Evolutionary conservation across 2,888 invertebrate species (phyloP).

Genomic region (Drosophila borborema): DNA sequence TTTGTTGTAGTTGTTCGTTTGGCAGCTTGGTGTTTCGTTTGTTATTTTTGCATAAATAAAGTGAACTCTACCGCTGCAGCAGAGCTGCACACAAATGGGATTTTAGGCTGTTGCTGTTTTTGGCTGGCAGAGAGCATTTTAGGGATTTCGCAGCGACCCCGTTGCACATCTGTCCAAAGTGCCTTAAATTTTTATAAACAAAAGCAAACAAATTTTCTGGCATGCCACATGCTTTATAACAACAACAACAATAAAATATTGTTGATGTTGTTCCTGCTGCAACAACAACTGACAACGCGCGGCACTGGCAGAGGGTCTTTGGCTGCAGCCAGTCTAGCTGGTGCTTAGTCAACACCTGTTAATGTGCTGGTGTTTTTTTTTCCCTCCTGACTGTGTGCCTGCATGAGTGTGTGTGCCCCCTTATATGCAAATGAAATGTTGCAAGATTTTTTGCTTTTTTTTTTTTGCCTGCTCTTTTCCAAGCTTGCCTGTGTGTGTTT

Average conservation of each 20-base stretch:
- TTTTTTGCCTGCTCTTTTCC: neutral
- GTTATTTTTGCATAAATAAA: slow-evolving; percentile 81
- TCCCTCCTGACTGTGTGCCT: slow-evolving; percentile 17
- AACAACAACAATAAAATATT: slow-evolving; percentile 33
- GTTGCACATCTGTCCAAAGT: slow-evolving; percentile 66
- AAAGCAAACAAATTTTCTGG: slow-evolving; percentile 73
- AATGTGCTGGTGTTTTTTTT: slow-evolving; percentile 65
- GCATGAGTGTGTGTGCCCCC: slow-evolving; percentile 14
- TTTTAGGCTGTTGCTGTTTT: slow-evolving; percentile 59
- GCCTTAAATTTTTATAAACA: slow-evolving; percentile 81
- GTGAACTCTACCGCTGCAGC: slow-evolving; percentile 36
- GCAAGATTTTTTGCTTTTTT: slow-evolving; percentile 38
- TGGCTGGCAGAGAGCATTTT: slow-evolving; percentile 48
- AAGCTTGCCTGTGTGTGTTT: slow-evolving; percentile 14
- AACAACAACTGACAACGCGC: slow-evolving; percentile 23
- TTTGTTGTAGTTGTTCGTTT: slow-evolving; percentile 49
- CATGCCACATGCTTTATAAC: slow-evolving; percentile 56
- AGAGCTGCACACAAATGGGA: slow-evolving; percentile 71
- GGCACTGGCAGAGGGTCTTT: slow-evolving; percentile 15
- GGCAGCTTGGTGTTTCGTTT: slow-evolving; percentile 60
- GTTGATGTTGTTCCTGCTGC: slow-evolving; percentile 15
- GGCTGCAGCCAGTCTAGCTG: slow-evolving; percentile 37
- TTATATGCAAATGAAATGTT: slow-evolving; percentile 73
- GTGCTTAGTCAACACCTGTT: slow-evolving; percentile 81
- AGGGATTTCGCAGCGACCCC: slow-evolving; percentile 57